Evolutionary conservation across 2,797 vertebrate species (phyloP).

Genomic region (Erithacus rubecula): DNA sequence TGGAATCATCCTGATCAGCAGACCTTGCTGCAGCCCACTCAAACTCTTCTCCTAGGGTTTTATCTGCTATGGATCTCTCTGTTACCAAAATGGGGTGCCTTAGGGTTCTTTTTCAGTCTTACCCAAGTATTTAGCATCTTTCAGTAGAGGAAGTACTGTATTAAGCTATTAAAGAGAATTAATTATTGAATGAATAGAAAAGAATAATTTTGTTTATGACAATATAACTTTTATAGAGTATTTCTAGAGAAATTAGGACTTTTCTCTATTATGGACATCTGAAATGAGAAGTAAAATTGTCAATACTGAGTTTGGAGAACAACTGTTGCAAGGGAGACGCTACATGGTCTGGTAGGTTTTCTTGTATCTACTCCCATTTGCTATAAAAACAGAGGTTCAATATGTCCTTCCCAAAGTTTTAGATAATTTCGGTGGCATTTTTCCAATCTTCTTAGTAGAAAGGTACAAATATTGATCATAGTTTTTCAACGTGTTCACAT

Average conservation of each 20-base stretch:
- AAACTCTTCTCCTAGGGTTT: background rate
- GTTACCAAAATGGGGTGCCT: background rate
- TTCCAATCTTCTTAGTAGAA: background rate
- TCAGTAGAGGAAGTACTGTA: background rate
- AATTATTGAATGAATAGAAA: background rate
- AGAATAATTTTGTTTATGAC: background rate
- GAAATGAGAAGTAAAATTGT: background rate
- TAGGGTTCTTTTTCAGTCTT: background rate
- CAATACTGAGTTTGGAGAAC: background rate
- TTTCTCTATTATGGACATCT: background rate
- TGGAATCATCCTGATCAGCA: fast-evolving
- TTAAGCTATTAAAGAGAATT: background rate
- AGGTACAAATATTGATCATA: background rate
- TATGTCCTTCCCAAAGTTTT: background rate
- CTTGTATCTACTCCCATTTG: background rate
- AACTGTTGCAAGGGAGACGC: background rate
- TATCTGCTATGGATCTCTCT: background rate
- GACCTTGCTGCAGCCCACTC: background rate
- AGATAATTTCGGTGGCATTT: background rate
- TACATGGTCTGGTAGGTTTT: background rate
- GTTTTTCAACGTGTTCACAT: background rate
- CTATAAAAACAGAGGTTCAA: fast-evolving
- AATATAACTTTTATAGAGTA: background rate
- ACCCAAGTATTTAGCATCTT: background rate
- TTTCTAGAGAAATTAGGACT: background rate